A percentile compares a stretch with the other conserved stretches of the same genome.
phyloP scores from a whole-genome alignment of 2,888 invertebrate species.

The Phortica magna region DNA sequence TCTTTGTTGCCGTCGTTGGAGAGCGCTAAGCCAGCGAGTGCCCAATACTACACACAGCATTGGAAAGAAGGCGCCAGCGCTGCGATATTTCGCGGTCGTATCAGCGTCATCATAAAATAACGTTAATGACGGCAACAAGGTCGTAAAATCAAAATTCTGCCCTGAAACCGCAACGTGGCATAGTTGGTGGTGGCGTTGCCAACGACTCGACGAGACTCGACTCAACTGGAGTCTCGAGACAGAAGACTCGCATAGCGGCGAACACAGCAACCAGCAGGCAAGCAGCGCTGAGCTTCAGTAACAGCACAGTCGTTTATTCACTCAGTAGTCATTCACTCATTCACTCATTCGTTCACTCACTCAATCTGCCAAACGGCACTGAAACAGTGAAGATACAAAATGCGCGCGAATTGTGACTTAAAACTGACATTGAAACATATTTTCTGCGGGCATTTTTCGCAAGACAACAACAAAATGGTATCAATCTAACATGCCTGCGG shows the following conservation, averaged over 20 bases:
- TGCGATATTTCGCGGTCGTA: constrained; percentile 69
- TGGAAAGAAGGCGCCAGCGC: constrained; percentile 14
- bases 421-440: constrained; percentile 3
- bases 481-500: too few species aligned
- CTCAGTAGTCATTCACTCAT: not conserved
- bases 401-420: not conserved
- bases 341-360: not conserved
- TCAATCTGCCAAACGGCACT: constrained; percentile 18
- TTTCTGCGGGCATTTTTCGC: not conserved
- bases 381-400: constrained; percentile 2
- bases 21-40: not conserved
- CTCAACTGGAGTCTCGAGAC: too few species aligned
- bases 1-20: not conserved
- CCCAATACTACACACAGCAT: not conserved
- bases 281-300: too few species aligned
- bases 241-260: too few species aligned
- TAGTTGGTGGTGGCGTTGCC: constrained; percentile 34
- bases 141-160: constrained; percentile 74
- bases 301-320: too few species aligned
- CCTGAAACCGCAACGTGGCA: constrained; percentile 54
- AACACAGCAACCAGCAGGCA: constrained; percentile 56
- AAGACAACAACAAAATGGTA: too few species aligned
- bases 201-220: too few species aligned
- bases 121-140: constrained; percentile 71
- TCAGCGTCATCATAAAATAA: constrained; percentile 73